Percentiles rank a stretch among this genome's conserved stretches.
Conservation (phyloP, 2,797 vertebrate genomes). For the Gambelia wislizenii region DNA sequence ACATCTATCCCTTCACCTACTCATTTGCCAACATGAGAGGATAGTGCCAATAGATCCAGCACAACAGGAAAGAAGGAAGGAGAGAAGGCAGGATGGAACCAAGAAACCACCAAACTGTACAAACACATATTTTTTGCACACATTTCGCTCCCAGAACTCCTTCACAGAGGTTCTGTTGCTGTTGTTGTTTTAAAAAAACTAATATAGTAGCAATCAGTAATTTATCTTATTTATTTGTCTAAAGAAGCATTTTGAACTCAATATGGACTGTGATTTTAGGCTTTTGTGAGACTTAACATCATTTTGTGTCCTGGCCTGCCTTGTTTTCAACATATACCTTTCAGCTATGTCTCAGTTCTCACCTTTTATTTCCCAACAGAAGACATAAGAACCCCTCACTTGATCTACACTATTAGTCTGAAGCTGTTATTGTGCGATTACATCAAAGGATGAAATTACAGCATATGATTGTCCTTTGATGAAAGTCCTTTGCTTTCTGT, state of each 20-base stretch:
- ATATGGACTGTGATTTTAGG: background rate
- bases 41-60: background rate
- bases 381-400: background rate
- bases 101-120: background rate
- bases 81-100: too few species aligned
- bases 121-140: background rate
- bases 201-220: background rate
- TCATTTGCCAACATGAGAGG: background rate
- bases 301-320: background rate
- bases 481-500: background rate
- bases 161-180: background rate
- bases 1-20: background rate
- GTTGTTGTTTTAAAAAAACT: too few species aligned
- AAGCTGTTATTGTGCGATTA: background rate
- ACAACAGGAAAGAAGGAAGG: background rate
- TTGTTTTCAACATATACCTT: background rate
- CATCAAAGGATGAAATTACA: background rate
- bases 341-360: background rate
- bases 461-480: background rate
- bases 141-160: background rate
- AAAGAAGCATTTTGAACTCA: background rate
- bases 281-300: background rate
- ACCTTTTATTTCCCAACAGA: background rate
- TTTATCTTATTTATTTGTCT: background rate
- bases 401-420: background rate